Conservation (phyloP, 2,797 vertebrate genomes). For the Nothura maculosa region DNA sequence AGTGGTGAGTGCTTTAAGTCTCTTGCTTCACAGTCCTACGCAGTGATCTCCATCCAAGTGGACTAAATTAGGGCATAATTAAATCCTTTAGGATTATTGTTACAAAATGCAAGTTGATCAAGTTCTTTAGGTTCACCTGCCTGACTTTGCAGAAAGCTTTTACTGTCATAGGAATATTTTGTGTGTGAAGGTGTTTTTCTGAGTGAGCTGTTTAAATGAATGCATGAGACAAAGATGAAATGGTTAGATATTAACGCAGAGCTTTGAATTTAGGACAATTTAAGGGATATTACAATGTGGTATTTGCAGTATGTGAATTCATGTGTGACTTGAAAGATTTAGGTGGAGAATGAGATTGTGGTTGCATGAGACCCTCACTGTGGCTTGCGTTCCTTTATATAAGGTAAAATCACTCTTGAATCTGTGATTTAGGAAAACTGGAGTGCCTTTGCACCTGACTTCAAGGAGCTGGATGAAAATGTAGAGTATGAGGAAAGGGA, state of each 20-base stretch:
- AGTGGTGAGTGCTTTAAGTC: slow-evolving; percentile 86
- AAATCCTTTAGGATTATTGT: background rate
- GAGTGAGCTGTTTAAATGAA: background rate
- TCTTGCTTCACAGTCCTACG: background rate
- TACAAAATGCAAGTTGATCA: background rate
- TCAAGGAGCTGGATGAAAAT: slow-evolving; percentile 97
- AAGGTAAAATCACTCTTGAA: background rate
- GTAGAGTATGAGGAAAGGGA: slow-evolving; percentile 98
- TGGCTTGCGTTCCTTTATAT: background rate
- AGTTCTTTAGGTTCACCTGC: background rate
- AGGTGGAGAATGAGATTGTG: background rate
- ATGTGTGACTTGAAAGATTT: background rate
- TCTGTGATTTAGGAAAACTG: slow-evolving; percentile 92
- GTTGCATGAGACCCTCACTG: background rate
- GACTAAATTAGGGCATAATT: background rate
- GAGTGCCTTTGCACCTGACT: slow-evolving; percentile 98
- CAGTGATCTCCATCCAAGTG: background rate
- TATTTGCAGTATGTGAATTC: background rate
- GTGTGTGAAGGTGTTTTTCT: background rate
- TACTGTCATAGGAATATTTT: background rate
- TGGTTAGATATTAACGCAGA: background rate
- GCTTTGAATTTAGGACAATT: background rate
- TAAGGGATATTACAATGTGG: background rate
- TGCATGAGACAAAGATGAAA: background rate
- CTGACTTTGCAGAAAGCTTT: background rate